phyloP scores from a whole-genome alignment of 2,888 invertebrate species.

The Drosophila greeni region DNA sequence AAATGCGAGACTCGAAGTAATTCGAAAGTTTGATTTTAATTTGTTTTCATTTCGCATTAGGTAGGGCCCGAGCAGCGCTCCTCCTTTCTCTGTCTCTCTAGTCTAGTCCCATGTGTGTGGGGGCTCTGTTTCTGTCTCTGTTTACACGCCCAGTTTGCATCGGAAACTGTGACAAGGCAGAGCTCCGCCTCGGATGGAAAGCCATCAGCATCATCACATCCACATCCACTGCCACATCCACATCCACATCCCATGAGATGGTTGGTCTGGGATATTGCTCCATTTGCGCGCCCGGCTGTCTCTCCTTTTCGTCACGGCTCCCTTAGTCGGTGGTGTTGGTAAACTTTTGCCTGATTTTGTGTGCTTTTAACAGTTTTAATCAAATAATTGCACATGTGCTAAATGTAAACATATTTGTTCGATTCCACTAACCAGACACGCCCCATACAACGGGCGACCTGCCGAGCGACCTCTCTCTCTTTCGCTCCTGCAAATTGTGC shows the following conservation, averaged over 20 bases:
- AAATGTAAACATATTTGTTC: conserved; percentile 78
- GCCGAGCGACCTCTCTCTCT: conserved; percentile 3
- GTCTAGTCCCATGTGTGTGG: conserved; percentile 6
- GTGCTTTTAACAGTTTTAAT: conserved; percentile 77
- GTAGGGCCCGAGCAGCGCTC: conserved; percentile 47
- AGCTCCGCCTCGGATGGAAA: conserved; percentile 30
- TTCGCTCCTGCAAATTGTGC: conserved; percentile 56
- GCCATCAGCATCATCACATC: background rate
- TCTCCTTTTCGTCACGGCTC: conserved; percentile 15
- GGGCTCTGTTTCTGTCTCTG: conserved; percentile 37
- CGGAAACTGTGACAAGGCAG: conserved; percentile 61
- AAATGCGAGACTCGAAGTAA: conserved; percentile 75
- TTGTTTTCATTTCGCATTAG: conserved; percentile 76
- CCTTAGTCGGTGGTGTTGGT: conserved; percentile 54
- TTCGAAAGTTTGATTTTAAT: conserved; percentile 76
- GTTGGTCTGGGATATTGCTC: conserved; percentile 49
- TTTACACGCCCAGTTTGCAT: conserved; percentile 72
- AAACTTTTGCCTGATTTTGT: conserved; percentile 76
- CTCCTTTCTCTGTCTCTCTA: background rate
- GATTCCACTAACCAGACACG: conserved; percentile 75
- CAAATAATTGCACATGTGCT: conserved; percentile 78
- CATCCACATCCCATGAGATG: conserved; percentile 18
- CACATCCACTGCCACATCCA: conserved; percentile 1
- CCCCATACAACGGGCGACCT: conserved; percentile 40
- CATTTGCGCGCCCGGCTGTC: conserved; percentile 56